Percentiles rank a stretch among this genome's conserved stretches.
These are phyloP conservation scores for Theristus sp. DNA, from an alignment of 2,888 invertebrate genomes.

Conservation along the genomic window DNA sequence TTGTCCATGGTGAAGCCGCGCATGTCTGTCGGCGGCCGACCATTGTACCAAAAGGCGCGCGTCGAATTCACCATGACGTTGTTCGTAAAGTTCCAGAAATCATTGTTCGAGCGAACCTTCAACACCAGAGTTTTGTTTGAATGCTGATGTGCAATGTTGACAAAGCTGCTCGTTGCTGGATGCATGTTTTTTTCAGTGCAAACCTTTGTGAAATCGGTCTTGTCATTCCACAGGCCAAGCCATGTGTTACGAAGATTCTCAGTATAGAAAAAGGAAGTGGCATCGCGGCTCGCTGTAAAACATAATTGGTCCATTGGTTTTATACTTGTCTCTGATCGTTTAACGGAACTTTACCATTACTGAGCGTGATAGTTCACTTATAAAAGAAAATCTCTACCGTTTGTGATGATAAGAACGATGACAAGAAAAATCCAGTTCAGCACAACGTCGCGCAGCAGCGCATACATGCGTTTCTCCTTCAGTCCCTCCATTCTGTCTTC, in stretches of 20 bases:
- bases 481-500: conserved; percentile 28
- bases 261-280: conserved; percentile 9
- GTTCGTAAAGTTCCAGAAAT: conserved; percentile 34
- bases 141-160: neutral
- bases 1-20: conserved; percentile 36
- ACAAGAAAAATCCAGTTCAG: conserved; percentile 35
- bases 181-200: too few relatives aligned
- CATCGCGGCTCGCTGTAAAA: conserved; percentile 31
- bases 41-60: conserved; percentile 32
- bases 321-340: too few relatives aligned
- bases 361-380: too few relatives aligned
- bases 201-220: neutral
- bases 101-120: conserved; percentile 26
- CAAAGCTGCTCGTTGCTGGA: too few relatives aligned
- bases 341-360: too few relatives aligned
- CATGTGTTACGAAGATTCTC: neutral
- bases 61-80: conserved; percentile 30
- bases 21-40: conserved; percentile 32
- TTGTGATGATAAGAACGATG: conserved; percentile 33
- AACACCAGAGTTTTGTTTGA: too few relatives aligned
- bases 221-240: neutral
- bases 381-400: too few relatives aligned
- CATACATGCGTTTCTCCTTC: conserved; percentile 36
- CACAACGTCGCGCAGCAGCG: conserved; percentile 33
- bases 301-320: too few relatives aligned